Percentiles rank a stretch among this genome's conserved stretches.
phyloP scores from a whole-genome alignment of 2,888 invertebrate species.

The Diarsia mendica region DNA sequence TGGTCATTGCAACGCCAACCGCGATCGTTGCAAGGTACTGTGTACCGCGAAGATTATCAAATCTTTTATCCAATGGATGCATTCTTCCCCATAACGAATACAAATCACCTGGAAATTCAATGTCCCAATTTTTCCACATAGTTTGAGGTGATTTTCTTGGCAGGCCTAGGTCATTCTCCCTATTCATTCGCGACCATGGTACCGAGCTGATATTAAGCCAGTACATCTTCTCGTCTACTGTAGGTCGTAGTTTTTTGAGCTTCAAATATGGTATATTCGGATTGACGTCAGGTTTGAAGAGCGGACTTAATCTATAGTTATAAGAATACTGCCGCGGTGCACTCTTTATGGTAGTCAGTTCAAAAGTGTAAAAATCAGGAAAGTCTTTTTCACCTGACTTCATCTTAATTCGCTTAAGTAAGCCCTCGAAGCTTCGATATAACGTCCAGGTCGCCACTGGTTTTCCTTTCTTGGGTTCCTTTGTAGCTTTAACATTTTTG shows the following conservation, averaged over 20 bases:
- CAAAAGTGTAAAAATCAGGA: conserved; percentile 90
- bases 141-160: conserved; percentile 79
- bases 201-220: conserved; percentile 84
- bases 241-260: conserved; percentile 75
- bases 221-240: conserved; percentile 88
- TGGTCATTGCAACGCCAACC: conserved; percentile 90
- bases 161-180: conserved; percentile 81
- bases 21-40: conserved; percentile 91
- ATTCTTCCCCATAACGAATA: conserved; percentile 92
- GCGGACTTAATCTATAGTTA: conserved; percentile 84
- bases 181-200: conserved; percentile 85
- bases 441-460: conserved; percentile 87
- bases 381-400: conserved; percentile 65
- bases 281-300: conserved; percentile 84
- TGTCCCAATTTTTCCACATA: conserved; percentile 92
- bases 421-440: conserved; percentile 79
- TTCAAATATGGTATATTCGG: conserved; percentile 81
- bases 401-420: conserved; percentile 76
- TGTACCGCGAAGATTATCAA: conserved; percentile 90
- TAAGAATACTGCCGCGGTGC: conserved; percentile 87
- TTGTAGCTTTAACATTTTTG: not conserved
- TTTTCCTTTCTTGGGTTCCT: conserved; percentile 62
- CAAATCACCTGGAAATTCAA: conserved; percentile 92
- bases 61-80: conserved; percentile 91
- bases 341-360: conserved; percentile 88